These are phyloP conservation scores for Endomychus coccineus DNA, from an alignment of 2,888 invertebrate genomes.

Conservation along the genomic window DNA sequence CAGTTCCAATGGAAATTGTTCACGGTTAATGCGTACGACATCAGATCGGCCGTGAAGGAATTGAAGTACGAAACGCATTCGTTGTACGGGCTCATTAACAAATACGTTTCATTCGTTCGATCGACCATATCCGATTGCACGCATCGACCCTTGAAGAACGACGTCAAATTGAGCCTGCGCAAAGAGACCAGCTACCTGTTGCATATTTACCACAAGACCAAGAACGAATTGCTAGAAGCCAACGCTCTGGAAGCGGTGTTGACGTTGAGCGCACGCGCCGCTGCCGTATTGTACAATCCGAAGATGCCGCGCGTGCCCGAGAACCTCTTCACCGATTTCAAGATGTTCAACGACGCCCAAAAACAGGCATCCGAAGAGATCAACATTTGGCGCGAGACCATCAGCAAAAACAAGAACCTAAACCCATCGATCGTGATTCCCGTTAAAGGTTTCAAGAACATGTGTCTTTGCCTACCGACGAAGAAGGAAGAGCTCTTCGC, in stretches of 20 bases:
- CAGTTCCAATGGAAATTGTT: conserved; percentile 8
- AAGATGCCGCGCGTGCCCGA: conserved; percentile 1
- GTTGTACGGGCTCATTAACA: conserved; percentile 9
- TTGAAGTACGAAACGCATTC: conserved; percentile 11
- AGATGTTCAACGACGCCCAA: conserved; percentile 11
- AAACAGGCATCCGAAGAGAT: conserved; percentile 11
- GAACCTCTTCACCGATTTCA: conserved; percentile 10
- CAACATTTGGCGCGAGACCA: conserved; percentile 9
- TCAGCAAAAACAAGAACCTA: conserved; percentile 8
- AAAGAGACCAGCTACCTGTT: conserved; percentile 13
- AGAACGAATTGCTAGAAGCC: conserved; percentile 8
- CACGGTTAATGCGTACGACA: conserved; percentile 10
- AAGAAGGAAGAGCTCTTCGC: conserved; percentile 9
- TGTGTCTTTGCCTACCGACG: conserved; percentile 11
- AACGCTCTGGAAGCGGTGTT: conserved; percentile 6
- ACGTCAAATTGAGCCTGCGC: conserved; percentile 8
- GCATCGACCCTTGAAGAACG: conserved; percentile 4
- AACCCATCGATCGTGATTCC: conserved; percentile 3
- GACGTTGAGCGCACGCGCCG: background rate
- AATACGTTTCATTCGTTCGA: conserved; percentile 9
- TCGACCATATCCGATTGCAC: conserved; percentile 5
- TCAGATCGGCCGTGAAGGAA: conserved; percentile 10
- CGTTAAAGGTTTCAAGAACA: conserved; percentile 7
- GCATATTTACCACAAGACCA: conserved; percentile 7
- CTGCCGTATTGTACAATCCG: background rate